Evolutionary conservation across 2,888 invertebrate genomes (phyloP), one percentile per base, ranked within the genome.

Genomic region (Timandra comae): DNA sequence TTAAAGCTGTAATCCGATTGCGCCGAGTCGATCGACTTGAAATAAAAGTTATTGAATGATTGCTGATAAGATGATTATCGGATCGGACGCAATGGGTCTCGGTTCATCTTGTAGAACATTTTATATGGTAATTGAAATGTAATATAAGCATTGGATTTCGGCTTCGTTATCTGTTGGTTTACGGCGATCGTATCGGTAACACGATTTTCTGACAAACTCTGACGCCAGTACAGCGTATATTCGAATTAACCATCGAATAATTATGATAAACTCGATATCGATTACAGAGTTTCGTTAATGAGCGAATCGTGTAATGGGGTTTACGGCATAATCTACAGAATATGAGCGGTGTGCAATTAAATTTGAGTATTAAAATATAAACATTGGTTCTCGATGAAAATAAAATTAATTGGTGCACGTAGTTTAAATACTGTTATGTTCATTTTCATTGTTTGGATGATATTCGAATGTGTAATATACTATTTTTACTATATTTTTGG

Each of bases 11-110:
- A 49, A 59, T 58, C 67, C 38, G 49, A 44, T 56, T 56, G 63
- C 30, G 27, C 28, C 30, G 16, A 26, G 45, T 51, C 54, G 59
- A 71, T 72, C 59, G 63, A 65, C 55, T 66, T 52, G 60, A 64
- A 76, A 77, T 80, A 74, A 82, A 78, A 78, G 69, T 77, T 78
- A 78, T 81, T 78, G 78, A 79, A 79, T 76, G 79, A 76, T 81
- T 74, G 70, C 63, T 72, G 81, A 82, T 81, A 76, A 85, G 84
- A 86, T 87, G 80, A 86, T 86, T 85, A 84, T 87, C 82, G 64
- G 56, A 60, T 59, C 65, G 65, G 67, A 73, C 75, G 75, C 70
- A 70, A 71, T 73, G 62, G 62, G 4, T 16, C 67, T 67, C 59
- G 63, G 61, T 62, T 50, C 33, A 56, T 65, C 68, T 69, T 69